These are phyloP conservation scores for Nasonovia ribisnigri DNA, from an alignment of 2,888 invertebrate genomes.

Conservation along the genomic window DNA sequence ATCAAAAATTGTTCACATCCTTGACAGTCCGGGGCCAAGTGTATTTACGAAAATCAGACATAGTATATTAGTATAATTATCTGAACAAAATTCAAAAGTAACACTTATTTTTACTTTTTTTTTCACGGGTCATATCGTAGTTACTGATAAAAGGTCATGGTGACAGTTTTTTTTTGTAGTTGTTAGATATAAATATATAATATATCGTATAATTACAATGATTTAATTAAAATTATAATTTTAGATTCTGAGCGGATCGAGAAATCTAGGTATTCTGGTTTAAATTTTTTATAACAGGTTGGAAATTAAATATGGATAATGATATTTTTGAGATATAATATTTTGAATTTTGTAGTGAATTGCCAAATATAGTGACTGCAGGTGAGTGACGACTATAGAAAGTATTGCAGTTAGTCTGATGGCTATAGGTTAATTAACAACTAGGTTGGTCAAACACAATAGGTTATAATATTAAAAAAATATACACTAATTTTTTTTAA, in stretches of 20 bases:
- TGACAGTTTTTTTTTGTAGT: slow-evolving; percentile 10
- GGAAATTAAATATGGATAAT: background rate
- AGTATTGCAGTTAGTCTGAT: background rate
- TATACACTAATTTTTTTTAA: too few relatives aligned
- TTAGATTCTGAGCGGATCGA: background rate
- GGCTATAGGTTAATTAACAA: background rate
- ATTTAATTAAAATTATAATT: background rate
- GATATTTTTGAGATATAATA: background rate
- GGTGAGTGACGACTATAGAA: background rate
- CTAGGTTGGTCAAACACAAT: background rate
- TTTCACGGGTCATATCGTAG: background rate
- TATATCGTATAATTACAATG: background rate
- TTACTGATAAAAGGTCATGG: background rate
- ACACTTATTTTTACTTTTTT: background rate
- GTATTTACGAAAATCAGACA: slow-evolving; percentile 23
- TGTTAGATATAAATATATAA: background rate
- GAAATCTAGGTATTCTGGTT: background rate
- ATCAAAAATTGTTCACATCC: slow-evolving; percentile 53
- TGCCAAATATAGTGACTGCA: background rate
- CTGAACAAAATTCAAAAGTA: background rate
- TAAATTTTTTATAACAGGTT: background rate
- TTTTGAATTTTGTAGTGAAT: background rate
- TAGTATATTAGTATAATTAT: slow-evolving; percentile 26
- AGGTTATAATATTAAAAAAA: too few relatives aligned
- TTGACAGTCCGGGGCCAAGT: slow-evolving; percentile 27